A percentile compares a stretch with the other conserved stretches of the same genome.
Evolutionary conservation across 1,140 invertebrate species (phyloP).

Genomic region (Hypothenemus hampei): DNA sequence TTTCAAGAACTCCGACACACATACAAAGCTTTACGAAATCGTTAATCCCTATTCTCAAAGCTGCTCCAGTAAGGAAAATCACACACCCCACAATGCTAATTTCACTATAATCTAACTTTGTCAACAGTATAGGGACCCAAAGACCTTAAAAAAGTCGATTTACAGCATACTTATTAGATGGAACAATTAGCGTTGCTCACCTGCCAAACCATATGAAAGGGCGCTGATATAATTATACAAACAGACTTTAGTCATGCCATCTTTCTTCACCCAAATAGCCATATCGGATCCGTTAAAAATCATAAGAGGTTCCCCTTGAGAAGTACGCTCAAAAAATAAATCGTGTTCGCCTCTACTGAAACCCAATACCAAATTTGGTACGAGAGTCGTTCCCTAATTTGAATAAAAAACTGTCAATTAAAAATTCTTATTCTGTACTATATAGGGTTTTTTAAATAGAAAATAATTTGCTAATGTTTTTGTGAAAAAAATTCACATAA

Average conservation of each 20-base stretch:
- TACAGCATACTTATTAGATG: not conserved
- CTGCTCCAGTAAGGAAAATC: slow-evolving; percentile 50
- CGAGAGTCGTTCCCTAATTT: slow-evolving; percentile 51
- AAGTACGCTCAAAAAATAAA: too few relatives aligned
- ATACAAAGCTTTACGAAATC: slow-evolving; percentile 50
- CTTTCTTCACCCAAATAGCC: slow-evolving; percentile 54
- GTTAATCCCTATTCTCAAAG: slow-evolving; percentile 52
- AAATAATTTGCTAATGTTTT: too few relatives aligned
- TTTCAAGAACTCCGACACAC: slow-evolving; percentile 55
- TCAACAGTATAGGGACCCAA: slow-evolving; percentile 51
- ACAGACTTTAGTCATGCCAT: slow-evolving; percentile 54
- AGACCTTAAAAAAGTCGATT: slow-evolving; percentile 45
- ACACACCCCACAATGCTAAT: slow-evolving; percentile 54
- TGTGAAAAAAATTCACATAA: too few relatives aligned
- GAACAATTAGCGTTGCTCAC: slow-evolving; percentile 34
- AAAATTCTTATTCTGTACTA: not conserved
- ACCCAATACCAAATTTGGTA: slow-evolving; percentile 58
- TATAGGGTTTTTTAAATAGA: too few relatives aligned
- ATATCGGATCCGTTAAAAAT: too few relatives aligned
- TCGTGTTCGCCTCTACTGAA: slow-evolving; percentile 62
- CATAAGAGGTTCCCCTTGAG: too few relatives aligned
- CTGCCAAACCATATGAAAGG: slow-evolving; percentile 54
- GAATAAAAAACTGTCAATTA: slow-evolving; percentile 29
- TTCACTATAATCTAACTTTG: slow-evolving; percentile 49
- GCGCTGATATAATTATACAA: slow-evolving; percentile 57